phyloP scores from a whole-genome alignment of 2,888 invertebrate species.

The Chrysolina haemoptera region DNA sequence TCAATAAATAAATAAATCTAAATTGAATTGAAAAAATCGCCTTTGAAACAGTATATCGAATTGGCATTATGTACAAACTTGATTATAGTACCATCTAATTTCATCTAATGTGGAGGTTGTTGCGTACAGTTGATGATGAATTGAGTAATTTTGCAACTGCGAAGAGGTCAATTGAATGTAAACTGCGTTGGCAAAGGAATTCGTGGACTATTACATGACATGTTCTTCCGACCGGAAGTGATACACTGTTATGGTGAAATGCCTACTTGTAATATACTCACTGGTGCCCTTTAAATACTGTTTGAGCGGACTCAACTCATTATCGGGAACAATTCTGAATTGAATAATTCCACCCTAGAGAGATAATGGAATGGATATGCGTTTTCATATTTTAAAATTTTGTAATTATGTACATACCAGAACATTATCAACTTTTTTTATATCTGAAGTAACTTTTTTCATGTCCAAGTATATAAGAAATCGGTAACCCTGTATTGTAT shows the following conservation, averaged over 20 bases:
- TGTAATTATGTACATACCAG: too few relatives aligned
- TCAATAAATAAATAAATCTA: too few relatives aligned
- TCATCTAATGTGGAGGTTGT: not conserved
- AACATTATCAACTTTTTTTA: too few relatives aligned
- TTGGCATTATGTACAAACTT: too few relatives aligned
- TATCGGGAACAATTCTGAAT: not conserved
- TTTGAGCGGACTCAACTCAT: not conserved
- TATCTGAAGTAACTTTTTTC: too few relatives aligned
- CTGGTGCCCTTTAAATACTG: not conserved
- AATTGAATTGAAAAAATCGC: too few relatives aligned
- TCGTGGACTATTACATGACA: slow-evolving; percentile 34
- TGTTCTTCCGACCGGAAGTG: slow-evolving; percentile 38
- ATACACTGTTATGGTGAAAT: slow-evolving; percentile 34
- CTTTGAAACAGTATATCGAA: too few relatives aligned
- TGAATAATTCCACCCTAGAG: too few relatives aligned
- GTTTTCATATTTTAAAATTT: too few relatives aligned
- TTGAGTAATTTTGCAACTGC: slow-evolving; percentile 35
- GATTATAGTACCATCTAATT: not conserved
- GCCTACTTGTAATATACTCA: slow-evolving; percentile 24
- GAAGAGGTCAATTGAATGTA: slow-evolving; percentile 38
- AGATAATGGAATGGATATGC: too few relatives aligned
- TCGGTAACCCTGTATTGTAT: too few relatives aligned
- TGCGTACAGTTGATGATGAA: slow-evolving; percentile 17
- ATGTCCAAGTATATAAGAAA: too few relatives aligned
- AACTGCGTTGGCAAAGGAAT: slow-evolving; percentile 38